Percentiles rank a stretch among this genome's conserved stretches.
phyloP scores from a whole-genome alignment of 2,797 vertebrate genomes.

The Dendrocincla tyrannina region DNA sequence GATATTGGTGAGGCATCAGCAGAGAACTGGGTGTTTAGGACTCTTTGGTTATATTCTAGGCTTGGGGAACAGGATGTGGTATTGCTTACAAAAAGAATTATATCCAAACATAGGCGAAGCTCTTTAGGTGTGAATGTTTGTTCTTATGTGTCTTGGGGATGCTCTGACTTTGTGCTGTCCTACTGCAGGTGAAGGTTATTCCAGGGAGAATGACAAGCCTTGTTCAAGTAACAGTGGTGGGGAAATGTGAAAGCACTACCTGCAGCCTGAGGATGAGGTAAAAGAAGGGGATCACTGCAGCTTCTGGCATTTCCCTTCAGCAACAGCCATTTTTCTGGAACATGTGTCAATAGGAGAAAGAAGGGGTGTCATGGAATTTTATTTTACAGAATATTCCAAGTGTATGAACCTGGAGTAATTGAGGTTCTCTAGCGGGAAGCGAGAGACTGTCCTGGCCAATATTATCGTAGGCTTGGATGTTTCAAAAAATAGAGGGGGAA shows the following conservation, averaged over 20 bases:
- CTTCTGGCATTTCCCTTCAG: not conserved
- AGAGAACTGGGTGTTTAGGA: not conserved
- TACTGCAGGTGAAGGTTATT: not conserved
- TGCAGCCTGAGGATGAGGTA: not conserved
- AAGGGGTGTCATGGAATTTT: not conserved
- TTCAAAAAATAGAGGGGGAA: not conserved
- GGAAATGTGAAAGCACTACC: not conserved
- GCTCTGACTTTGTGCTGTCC: not conserved
- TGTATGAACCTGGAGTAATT: not conserved
- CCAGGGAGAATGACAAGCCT: not conserved
- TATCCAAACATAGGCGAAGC: not conserved
- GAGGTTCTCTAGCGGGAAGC: not conserved
- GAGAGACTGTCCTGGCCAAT: not conserved
- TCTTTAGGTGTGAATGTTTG: not conserved
- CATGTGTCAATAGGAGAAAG: not conserved
- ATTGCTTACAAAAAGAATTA: not conserved
- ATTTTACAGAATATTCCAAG: not conserved
- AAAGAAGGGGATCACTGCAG: not conserved
- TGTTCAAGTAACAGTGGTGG: accelerated
- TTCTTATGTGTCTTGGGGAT: not conserved
- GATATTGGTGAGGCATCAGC: accelerated
- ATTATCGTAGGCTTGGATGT: not conserved
- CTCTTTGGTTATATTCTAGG: not conserved
- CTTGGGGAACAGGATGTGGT: not conserved
- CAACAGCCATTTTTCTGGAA: not conserved